Evolutionary conservation across 2,888 invertebrate genomes (phyloP), one percentile per base, ranked within the genome.

Genomic region (Athetis lepigone): DNA sequence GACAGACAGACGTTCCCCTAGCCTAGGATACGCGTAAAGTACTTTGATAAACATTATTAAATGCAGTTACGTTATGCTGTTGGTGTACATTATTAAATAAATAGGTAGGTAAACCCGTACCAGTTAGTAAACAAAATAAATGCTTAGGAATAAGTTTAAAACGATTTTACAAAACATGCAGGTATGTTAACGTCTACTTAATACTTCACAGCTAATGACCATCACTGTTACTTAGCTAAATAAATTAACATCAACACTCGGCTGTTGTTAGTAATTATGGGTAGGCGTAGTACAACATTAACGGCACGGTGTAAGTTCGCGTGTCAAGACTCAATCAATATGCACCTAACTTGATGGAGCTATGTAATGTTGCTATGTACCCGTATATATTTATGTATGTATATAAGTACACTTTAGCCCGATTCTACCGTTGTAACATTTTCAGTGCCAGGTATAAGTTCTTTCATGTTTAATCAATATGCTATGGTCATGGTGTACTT

Each of bases 391-490:
- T 8, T 16, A 6, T n/a, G 2, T 1, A n/a, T 23, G 11, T 49
- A 42, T 25, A 29, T 46, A 40, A 7, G 16, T 42, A 62, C 50
- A 23, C 39, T 25, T 5, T 16, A 58, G 11, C 5, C 49, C 19
- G 18, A 45, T 19, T 50, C 43, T 19, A 40, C 13, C 6, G 58
- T 18, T 47, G 37, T 40, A 69, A 25, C 33, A 59, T 45, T 72
- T 72, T 72, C 46, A 60, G 62, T 39, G 43, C 33, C 36, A 25
- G 27, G 65, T 68, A 43, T 29, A 29, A 29, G 42, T 19, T 27
- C 21, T 57, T 62, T 51, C 37, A 43, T 42, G 56, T 73, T 75
- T 54, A 73, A 75, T 73, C 75, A 65, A 73, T 73, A 73, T 56
- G 36, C 57, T 61, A 39, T 19, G 47, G 7, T 29, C 8, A 3